Evolutionary conservation across 2,888 invertebrate genomes (phyloP).

Genomic region (Cheilosia grossa): DNA sequence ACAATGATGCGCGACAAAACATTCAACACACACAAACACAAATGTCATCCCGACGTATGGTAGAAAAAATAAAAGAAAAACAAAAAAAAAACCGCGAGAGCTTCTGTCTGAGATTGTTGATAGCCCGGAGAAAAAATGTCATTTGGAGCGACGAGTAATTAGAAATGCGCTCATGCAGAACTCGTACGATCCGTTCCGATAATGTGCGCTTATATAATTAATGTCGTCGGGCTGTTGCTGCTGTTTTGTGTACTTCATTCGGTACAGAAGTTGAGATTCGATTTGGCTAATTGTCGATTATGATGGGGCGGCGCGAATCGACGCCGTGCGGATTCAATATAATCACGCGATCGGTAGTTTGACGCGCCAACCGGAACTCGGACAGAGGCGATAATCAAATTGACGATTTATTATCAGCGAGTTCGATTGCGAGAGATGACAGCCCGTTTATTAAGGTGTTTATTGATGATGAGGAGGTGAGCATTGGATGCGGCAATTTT

Average conservation of each 20-base stretch:
- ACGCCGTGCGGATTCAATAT: slow-evolving; percentile 50
- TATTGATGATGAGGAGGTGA: slow-evolving; percentile 48
- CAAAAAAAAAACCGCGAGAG: slow-evolving; percentile 23
- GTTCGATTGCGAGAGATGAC: slow-evolving; percentile 14
- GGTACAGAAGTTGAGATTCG: slow-evolving; percentile 45
- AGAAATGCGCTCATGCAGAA: slow-evolving; percentile 76
- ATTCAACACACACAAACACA: slow-evolving; percentile 66
- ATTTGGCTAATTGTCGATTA: slow-evolving; percentile 72
- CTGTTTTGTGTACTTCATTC: slow-evolving; percentile 14
- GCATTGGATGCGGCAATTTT: slow-evolving; percentile 52
- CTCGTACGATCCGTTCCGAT: slow-evolving; percentile 76
- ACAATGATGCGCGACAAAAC: slow-evolving; percentile 75
- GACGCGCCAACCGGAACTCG: slow-evolving; percentile 60
- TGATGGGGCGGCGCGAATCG: slow-evolving; percentile 12
- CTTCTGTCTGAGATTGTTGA: slow-evolving; percentile 65
- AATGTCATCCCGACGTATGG: slow-evolving; percentile 15
- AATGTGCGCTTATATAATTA: slow-evolving; percentile 72
- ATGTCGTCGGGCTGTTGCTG: slow-evolving; percentile 33
- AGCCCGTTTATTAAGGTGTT: slow-evolving; percentile 63
- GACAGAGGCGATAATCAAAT: slow-evolving; percentile 54
- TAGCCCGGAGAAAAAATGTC: slow-evolving; percentile 64
- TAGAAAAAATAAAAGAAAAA: slow-evolving; percentile 7
- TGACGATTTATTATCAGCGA: slow-evolving; percentile 63
- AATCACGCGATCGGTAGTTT: slow-evolving; percentile 51
- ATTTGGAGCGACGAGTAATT: slow-evolving; percentile 76